These are phyloP conservation scores for Nicator chloris DNA, from an alignment of 2,113 vertebrate genomes.

Conservation along the genomic window DNA sequence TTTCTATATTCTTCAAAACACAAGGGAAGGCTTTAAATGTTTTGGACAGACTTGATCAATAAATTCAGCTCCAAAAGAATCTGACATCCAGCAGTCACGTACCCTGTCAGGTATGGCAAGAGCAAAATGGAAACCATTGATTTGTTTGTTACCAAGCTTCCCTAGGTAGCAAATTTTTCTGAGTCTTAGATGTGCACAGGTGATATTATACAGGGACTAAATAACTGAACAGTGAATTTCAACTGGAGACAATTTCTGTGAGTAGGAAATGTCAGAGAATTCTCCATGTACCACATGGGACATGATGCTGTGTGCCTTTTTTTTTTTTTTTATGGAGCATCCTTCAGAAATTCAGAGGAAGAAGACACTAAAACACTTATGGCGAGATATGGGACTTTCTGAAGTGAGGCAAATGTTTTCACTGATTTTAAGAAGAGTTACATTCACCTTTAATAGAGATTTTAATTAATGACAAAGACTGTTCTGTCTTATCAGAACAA, in stretches of 20 bases:
- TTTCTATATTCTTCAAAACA: slow-evolving; percentile 14
- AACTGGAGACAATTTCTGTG: not conserved
- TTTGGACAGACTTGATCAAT: slow-evolving; percentile 31
- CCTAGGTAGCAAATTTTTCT: slow-evolving; percentile 26
- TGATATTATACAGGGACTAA: not conserved
- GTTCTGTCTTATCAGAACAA: not conserved
- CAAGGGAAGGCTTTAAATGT: not conserved
- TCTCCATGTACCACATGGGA: not conserved
- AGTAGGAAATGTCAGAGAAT: not conserved
- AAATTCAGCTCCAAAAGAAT: slow-evolving; percentile 6
- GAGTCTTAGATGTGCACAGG: not conserved
- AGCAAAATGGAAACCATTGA: slow-evolving; percentile 45
- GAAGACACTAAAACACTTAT: not conserved
- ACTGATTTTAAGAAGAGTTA: not conserved
- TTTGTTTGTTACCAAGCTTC: slow-evolving; percentile 39
- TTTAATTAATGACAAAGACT: not conserved
- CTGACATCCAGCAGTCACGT: not conserved
- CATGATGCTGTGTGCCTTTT: not conserved
- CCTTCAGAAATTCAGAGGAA: not conserved
- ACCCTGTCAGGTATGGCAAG: not conserved
- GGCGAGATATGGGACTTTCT: not conserved
- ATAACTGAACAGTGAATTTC: slow-evolving; percentile 7
- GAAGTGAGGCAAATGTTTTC: not conserved
- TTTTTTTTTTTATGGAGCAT: not conserved
- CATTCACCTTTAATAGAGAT: not conserved